These are phyloP conservation scores for Drosophila neocordata DNA, from an alignment of 1,140 invertebrate species.

Conservation along the genomic window DNA sequence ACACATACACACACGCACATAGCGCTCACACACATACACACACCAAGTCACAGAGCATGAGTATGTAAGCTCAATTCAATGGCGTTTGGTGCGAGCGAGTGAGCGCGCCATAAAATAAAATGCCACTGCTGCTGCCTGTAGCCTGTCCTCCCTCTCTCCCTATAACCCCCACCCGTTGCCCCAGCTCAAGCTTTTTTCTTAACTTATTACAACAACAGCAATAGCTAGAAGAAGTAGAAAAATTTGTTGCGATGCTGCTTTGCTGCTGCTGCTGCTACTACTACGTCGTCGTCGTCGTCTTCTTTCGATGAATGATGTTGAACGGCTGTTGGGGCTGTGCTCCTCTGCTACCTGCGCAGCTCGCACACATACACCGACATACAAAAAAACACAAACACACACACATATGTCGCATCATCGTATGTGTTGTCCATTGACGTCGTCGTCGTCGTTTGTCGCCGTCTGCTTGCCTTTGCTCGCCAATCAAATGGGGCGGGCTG, in stretches of 20 bases:
- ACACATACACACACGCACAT: constrained; percentile 21
- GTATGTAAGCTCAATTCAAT: constrained; percentile 71
- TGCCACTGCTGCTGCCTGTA: constrained; percentile 29
- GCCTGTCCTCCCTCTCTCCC: neutral
- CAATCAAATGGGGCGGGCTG: constrained; percentile 82
- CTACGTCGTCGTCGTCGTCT: constrained; percentile 45
- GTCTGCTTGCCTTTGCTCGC: constrained; percentile 69
- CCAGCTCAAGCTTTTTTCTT: constrained; percentile 31
- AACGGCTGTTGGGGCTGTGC: constrained; percentile 38
- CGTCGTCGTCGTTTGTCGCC: constrained; percentile 54
- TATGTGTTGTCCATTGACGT: constrained; percentile 69
- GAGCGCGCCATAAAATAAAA: constrained; percentile 58
- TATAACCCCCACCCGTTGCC: neutral
- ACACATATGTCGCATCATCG: constrained; percentile 32
- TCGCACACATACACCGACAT: constrained; percentile 32
- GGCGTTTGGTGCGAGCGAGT: constrained; percentile 73
- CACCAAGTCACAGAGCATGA: constrained; percentile 50
- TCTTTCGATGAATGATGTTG: constrained; percentile 71
- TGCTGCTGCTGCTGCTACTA: constrained; percentile 24
- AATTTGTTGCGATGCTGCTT: constrained; percentile 59
- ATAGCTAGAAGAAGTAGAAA: constrained; percentile 31
- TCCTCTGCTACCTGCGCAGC: constrained; percentile 56
- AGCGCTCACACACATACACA: constrained; percentile 52
- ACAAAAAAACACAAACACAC: constrained; percentile 22
- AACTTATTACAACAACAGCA: constrained; percentile 65